A percentile compares a stretch with the other conserved stretches of the same genome.
Evolutionary conservation across 2,888 invertebrate species (phyloP).

Genomic region (Acleris literana): DNA sequence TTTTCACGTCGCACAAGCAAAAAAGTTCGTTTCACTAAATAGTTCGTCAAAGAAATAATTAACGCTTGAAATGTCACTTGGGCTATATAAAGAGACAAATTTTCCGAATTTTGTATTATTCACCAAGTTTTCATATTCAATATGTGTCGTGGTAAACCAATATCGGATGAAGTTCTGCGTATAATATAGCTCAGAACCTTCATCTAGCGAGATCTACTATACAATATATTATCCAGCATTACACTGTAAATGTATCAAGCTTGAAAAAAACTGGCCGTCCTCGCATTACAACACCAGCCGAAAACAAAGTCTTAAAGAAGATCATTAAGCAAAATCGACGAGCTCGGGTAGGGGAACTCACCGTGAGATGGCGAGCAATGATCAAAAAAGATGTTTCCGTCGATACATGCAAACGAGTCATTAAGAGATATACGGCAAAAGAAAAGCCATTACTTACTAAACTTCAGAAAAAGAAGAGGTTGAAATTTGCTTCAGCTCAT

Average conservation of each 20-base stretch:
- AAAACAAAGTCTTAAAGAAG: constrained; percentile 6
- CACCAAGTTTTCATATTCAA: not conserved
- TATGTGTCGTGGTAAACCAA: constrained; percentile 5
- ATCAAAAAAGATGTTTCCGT: constrained; percentile 17
- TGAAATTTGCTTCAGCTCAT: no score
- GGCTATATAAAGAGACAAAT: not conserved
- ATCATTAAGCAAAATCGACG: constrained; percentile 15
- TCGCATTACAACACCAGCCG: constrained; percentile 4
- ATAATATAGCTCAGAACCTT: not conserved
- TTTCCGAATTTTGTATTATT: constrained; percentile 2
- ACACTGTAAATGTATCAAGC: not conserved
- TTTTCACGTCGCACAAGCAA: no score
- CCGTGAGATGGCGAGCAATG: constrained; percentile 9
- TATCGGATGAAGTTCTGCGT: constrained; percentile 4
- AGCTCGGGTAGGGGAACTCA: constrained; percentile 9
- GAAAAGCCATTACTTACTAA: no score
- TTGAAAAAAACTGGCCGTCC: constrained; percentile 6
- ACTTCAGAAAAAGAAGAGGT: no score
- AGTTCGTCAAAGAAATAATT: not conserved
- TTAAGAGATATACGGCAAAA: not conserved
- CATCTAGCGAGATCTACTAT: no score
- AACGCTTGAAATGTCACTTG: not conserved
- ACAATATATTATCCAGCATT: no score
- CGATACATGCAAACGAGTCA: constrained; percentile 12
- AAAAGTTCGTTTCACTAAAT: not conserved